phyloP scores from a whole-genome alignment of 2,113 vertebrate species.

The Leuciscus idus region DNA sequence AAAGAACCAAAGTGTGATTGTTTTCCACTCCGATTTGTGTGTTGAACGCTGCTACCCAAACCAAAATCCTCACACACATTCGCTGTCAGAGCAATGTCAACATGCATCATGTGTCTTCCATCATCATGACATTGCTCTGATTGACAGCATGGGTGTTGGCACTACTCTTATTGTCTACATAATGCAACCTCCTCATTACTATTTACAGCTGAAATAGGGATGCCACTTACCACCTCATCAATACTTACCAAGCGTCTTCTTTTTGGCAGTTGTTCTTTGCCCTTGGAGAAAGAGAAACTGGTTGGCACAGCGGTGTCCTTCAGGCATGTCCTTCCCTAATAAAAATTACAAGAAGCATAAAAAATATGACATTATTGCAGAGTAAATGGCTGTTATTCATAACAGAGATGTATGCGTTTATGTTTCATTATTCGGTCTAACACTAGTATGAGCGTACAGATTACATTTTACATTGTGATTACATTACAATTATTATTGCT shows the following conservation, averaged over 20 bases:
- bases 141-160: not conserved
- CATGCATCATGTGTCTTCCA: constrained; percentile 3
- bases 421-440: not conserved
- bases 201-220: not conserved
- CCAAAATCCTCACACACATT: not conserved
- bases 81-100: not conserved
- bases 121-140: constrained; percentile 1
- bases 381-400: not conserved
- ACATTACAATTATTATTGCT: not conserved
- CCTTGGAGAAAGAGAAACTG: not conserved
- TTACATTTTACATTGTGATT: not conserved
- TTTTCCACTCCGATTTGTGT: not conserved
- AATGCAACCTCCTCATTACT: not conserved
- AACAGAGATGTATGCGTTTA: not conserved
- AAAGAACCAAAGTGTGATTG: too few relatives aligned
- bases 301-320: not conserved
- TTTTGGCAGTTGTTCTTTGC: not conserved
- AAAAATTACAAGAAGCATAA: not conserved
- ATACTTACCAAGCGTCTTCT: not conserved
- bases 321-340: not conserved
- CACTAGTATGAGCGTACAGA: not conserved
- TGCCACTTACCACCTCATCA: constrained; percentile 12
- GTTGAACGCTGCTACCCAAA: not conserved
- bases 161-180: not conserved
- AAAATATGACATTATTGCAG: not conserved